Evolutionary conservation across 2,888 invertebrate genomes (phyloP), one percentile per base, ranked within the genome.

Genomic region (Limnephilus rhombicus): DNA sequence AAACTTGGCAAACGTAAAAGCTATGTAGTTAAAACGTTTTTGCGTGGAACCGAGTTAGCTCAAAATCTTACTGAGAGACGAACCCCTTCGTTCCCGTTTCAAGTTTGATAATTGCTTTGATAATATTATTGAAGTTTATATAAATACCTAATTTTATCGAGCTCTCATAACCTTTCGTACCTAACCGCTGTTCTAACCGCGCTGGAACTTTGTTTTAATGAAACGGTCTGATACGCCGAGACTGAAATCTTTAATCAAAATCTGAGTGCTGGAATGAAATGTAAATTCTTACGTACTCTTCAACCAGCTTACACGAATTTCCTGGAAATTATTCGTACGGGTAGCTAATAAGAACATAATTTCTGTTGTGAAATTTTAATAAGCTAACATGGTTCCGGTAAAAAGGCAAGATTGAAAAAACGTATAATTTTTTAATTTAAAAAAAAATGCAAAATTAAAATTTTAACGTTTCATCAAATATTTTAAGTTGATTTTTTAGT

Each of bases 121-220:
- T 90, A 90, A 90, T 90, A 83, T 83, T 83, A 90, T 90, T 83
- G 83, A 90, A 83, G 83, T 90, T 90, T 90, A 83, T 81, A 41
- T 80, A 89, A 83, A 90, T 81, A 83, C 68, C 68, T 68, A 68
- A 68, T 29, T 82, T 83, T 45, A n/a, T 83, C 29, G 29, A 83
- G 45, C 18, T 31, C 31, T 45, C 24, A 24, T 83, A 90, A 83
- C 45, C 37, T 41, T 85, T 41, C 53, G 31, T 85, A 45, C 49
- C 49, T 41, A 81, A 80, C 89, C 80, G n/a, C 85, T 85, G 37
- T 37, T 37, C 45, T 37, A 41, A 85, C 37, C 85, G 24, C 37
- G 86, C 15, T 45, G 86, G 45, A 86, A 86, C 86, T 49, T 86
- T 86, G 86, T 86, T 86, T 86, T 86, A 86, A 86, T 45, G 86